Evolutionary conservation across 2,113 vertebrate species (phyloP).

Genomic region (Andinoacara biseriatus): DNA sequence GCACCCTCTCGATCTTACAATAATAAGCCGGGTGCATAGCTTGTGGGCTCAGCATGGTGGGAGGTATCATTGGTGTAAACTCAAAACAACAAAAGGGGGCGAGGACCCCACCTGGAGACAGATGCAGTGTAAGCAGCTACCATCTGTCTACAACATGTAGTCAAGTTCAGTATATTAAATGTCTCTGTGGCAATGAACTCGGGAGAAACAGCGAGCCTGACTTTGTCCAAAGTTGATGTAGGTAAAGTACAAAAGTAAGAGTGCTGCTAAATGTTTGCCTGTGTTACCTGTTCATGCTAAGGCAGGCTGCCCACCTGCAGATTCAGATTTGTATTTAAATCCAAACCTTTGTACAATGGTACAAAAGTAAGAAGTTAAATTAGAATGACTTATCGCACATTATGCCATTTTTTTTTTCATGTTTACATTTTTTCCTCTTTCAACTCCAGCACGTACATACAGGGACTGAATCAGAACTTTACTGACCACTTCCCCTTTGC

Average conservation of each 20-base stretch:
- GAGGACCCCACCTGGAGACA: constrained; percentile 44
- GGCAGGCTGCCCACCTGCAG: too few relatives aligned
- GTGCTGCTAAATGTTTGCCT: neutral
- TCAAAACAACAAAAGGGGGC: constrained; percentile 33
- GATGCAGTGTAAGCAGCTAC: constrained; percentile 35
- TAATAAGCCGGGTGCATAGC: constrained; percentile 44
- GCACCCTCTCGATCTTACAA: constrained; percentile 53
- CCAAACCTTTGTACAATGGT: too few relatives aligned
- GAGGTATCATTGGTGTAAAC: constrained; percentile 51
- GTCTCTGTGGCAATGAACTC: constrained; percentile 20
- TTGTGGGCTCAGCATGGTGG: constrained; percentile 26
- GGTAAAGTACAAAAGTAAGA: neutral
- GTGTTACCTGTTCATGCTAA: too few relatives aligned
- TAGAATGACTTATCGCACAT: too few relatives aligned
- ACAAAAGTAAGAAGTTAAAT: too few relatives aligned
- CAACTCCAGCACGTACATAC: neutral
- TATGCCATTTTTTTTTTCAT: too few relatives aligned
- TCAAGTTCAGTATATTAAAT: constrained; percentile 12
- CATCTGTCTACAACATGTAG: constrained; percentile 32
- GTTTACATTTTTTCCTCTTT: neutral
- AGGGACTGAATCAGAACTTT: too few relatives aligned
- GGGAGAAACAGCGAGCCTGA: neutral
- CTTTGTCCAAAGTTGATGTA: neutral
- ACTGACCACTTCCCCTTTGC: too few relatives aligned
- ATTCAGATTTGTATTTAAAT: too few relatives aligned